phyloP scores from a whole-genome alignment of 2,888 invertebrate species.

The Phyto melanocephala region DNA sequence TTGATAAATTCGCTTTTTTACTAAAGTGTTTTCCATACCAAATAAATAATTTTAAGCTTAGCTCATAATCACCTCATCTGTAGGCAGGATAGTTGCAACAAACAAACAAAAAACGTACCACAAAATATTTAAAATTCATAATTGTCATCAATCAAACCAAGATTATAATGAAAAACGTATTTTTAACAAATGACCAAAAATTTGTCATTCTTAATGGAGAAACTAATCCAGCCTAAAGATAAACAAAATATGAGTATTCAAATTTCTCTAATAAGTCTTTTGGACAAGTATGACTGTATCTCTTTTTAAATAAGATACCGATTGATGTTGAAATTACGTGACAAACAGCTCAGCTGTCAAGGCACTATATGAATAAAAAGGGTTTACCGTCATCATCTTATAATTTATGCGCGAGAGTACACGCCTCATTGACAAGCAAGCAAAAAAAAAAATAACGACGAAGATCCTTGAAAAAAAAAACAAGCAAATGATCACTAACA shows the following conservation, averaged over 20 bases:
- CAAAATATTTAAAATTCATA: constrained; percentile 6
- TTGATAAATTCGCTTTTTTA: no score
- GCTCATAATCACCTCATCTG: background rate
- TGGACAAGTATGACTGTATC: background rate
- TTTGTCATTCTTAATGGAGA: constrained; percentile 57
- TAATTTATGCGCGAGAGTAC: constrained; percentile 76
- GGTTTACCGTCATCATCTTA: constrained; percentile 66
- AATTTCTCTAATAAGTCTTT: constrained; percentile 28
- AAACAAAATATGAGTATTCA: constrained; percentile 41
- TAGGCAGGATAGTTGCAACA: background rate
- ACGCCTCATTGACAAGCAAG: constrained; percentile 69
- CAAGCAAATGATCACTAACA: constrained; percentile 52
- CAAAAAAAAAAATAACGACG: constrained; percentile 9
- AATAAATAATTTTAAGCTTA: no score
- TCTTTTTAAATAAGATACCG: constrained; percentile 60
- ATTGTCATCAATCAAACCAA: constrained; percentile 56
- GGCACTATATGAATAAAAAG: constrained; percentile 59
- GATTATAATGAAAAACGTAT: constrained; percentile 36
- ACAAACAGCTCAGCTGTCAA: constrained; percentile 65
- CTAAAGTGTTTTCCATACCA: no score
- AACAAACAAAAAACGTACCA: background rate
- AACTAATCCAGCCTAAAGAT: constrained; percentile 53
- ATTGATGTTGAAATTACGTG: constrained; percentile 74
- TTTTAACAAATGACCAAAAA: constrained; percentile 21
- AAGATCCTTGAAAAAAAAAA: constrained; percentile 50